Evolutionary conservation across 2,888 invertebrate species (phyloP), one percentile per base, ranked within the genome.

Genomic region (Sipha maydis): DNA sequence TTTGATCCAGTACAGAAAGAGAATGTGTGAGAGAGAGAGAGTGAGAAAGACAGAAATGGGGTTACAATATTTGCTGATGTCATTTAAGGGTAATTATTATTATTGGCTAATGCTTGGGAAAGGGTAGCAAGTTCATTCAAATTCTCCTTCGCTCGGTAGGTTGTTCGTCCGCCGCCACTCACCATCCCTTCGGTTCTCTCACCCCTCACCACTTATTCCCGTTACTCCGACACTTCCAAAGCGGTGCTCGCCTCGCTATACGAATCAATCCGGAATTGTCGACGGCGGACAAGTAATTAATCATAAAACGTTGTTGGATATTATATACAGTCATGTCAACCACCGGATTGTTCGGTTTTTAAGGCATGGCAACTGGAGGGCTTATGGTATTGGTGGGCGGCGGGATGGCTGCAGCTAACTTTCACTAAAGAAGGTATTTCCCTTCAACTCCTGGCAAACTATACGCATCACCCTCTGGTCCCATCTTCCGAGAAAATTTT

Each of bases 51-150:
- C 71, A 79, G 73, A 86, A 76, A 85, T 61, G 85, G 85, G 84
- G 84, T 83, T 79, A 71, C 56, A 79, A 84, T 84, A 89, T 83
- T 84, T 89, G 84, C 84, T 83, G 89, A 89, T 89, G 89, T 89
- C 83, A 89, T 89, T 83, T 89, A 88, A 84, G 88, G 88, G 88
- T 88, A 88, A 88, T 88, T 88, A 88, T 88, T 88, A 88, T 88
- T 88, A 88, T 88, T 88, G 88, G 88, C 88, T 88, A 88, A 88
- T 82, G 88, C 88, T 80, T 67, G 88, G 88, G 88, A 88, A 82
- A 88, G 88, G 88, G 88, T 88, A 88, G 88, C 88, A 61, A 88
- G 88, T 88, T 88, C 88, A 88, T 88, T 88, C 88, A 88, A 82
- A 82, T 88, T 88, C 88, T 88, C 88, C 88, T 88, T 82, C 88